phyloP scores from a whole-genome alignment of 92 coral and sea anemone species.

The Hydrozoanthus gracilis region DNA sequence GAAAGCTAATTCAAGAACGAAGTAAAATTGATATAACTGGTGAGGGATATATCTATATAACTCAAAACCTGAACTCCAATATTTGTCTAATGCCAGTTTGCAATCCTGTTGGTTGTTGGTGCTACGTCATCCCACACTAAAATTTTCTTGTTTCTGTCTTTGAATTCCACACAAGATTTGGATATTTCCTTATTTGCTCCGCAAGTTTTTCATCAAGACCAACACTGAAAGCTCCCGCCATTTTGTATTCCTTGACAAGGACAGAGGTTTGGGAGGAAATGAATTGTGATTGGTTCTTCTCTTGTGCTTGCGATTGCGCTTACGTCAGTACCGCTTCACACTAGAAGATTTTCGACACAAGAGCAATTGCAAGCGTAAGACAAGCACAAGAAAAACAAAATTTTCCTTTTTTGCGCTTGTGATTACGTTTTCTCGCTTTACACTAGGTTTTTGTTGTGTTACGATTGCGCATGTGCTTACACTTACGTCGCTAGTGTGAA shows the following conservation, averaged over 20 bases:
- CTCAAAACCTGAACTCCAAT: neutral
- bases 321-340: constrained; percentile 23
- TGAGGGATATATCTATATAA: no score
- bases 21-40: no score
- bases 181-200: constrained; percentile 57
- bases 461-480: constrained; percentile 2
- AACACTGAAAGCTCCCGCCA: constrained; percentile 28
- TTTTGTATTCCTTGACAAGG: constrained; percentile 12
- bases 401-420: constrained; percentile 14
- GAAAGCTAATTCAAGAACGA: no score
- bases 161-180: constrained; percentile 61
- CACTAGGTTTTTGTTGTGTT: constrained; percentile 18
- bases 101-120: constrained; percentile 49
- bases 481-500: constrained; percentile 13
- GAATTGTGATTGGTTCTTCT: constrained; percentile 22
- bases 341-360: constrained; percentile 4
- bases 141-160: constrained; percentile 59
- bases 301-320: constrained; percentile 23
- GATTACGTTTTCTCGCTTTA: constrained; percentile 15
- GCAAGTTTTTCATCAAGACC: constrained; percentile 54
- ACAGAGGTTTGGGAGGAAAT: constrained; percentile 26
- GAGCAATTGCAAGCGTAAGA: constrained; percentile 12
- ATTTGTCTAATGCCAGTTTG: constrained; percentile 47
- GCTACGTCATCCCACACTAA: constrained; percentile 59
- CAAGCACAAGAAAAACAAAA: constrained; percentile 18